Evolutionary conservation across 2,888 invertebrate species (phyloP).

Genomic region (Mythimna vitellina): DNA sequence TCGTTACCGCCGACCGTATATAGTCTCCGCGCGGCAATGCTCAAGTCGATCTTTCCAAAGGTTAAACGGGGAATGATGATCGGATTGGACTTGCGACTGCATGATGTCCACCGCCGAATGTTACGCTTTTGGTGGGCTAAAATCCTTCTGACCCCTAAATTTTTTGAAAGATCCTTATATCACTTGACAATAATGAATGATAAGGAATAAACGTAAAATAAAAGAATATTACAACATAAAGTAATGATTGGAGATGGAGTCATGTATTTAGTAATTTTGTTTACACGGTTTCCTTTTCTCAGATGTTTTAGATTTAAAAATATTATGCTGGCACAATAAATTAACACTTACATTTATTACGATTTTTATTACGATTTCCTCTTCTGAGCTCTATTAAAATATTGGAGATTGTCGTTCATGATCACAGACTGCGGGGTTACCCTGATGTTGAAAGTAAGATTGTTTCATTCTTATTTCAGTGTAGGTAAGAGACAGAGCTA

Average conservation of each 20-base stretch:
- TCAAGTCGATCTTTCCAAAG: slow-evolving; percentile 85
- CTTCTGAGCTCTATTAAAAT: not conserved
- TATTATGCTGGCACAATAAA: too few species aligned
- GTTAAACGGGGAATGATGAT: slow-evolving; percentile 89
- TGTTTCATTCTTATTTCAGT: too few species aligned
- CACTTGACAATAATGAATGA: too few species aligned
- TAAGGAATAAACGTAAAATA: too few species aligned
- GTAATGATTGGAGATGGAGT: too few species aligned
- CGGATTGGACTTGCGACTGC: slow-evolving; percentile 82
- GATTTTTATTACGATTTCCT: not conserved
- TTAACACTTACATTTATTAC: too few species aligned
- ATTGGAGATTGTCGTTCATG: not conserved
- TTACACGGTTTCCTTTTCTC: too few species aligned
- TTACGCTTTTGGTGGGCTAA: slow-evolving; percentile 87
- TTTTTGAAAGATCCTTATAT: slow-evolving; percentile 76
- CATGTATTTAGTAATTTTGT: too few species aligned
- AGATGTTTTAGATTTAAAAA: too few species aligned
- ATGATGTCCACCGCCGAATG: slow-evolving; percentile 86
- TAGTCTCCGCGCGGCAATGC: accelerated
- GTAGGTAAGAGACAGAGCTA: too few species aligned
- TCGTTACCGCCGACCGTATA: slow-evolving; percentile 50
- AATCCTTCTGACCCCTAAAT: slow-evolving; percentile 83
- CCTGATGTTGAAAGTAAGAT: too few species aligned
- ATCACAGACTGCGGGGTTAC: not conserved
- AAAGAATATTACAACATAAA: too few species aligned